Percentiles rank a stretch among this genome's conserved stretches.
phyloP scores from a whole-genome alignment of 2,113 vertebrate genomes.

The Salvator merianae region DNA sequence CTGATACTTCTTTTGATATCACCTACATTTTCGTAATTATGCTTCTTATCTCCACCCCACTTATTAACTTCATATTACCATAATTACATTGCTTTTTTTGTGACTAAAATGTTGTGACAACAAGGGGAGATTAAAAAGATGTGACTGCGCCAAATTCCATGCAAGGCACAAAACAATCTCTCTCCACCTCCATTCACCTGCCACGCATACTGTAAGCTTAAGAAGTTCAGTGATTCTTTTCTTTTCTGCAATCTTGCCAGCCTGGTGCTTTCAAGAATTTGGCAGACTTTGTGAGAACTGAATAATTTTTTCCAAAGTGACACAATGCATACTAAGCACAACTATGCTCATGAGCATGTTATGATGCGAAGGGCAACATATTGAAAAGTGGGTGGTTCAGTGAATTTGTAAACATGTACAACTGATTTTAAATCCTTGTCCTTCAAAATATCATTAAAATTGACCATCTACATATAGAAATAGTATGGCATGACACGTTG shows the following conservation, averaged over 20 bases:
- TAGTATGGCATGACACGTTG: background rate
- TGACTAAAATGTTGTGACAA: background rate
- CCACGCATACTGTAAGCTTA: background rate
- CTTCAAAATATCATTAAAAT: background rate
- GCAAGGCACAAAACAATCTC: fast-evolving
- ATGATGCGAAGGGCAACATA: background rate
- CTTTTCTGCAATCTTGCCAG: background rate
- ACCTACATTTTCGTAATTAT: background rate
- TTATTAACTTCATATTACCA: background rate
- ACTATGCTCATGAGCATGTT: background rate
- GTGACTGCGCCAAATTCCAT: background rate
- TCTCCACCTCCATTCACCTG: background rate
- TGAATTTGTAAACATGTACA: background rate
- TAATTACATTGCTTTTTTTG: background rate
- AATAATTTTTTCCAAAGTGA: too few relatives aligned
- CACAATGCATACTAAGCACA: background rate
- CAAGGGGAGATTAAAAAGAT: background rate
- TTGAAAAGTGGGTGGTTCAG: too few relatives aligned
- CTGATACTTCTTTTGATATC: background rate
- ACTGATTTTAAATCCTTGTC: background rate
- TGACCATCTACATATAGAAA: background rate
- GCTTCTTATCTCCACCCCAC: background rate
- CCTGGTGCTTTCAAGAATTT: background rate
- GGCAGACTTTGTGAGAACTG: background rate
- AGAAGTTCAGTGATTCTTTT: background rate